phyloP scores from a whole-genome alignment of 2,888 invertebrate genomes.

The Volucella bombylans region DNA sequence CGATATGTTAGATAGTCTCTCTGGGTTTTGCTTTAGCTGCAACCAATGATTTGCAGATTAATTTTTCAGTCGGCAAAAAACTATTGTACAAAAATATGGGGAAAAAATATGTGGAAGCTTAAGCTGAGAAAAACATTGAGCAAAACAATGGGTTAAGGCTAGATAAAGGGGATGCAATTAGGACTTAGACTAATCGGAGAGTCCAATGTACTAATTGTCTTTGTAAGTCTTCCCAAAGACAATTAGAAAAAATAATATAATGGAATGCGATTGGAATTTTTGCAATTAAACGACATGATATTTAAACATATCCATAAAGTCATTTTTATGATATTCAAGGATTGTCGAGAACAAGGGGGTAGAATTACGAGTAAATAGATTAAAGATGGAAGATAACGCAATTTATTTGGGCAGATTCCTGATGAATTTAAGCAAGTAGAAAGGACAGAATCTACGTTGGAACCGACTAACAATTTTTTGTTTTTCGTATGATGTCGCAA shows the following conservation, averaged over 20 bases:
- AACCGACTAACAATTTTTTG: too few relatives aligned
- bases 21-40: conserved; percentile 50
- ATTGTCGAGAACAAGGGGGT: not conserved
- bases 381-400: not conserved
- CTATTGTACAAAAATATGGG: not conserved
- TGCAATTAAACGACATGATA: conserved; percentile 34
- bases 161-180: not conserved
- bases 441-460: too few relatives aligned
- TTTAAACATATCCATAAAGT: conserved; percentile 10
- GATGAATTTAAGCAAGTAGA: too few relatives aligned
- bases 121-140: conserved; percentile 5
- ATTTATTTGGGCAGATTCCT: not conserved
- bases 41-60: conserved; percentile 63
- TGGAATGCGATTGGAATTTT: conserved; percentile 59
- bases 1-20: conserved; percentile 22
- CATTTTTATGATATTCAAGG: not conserved
- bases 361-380: conserved; percentile 8
- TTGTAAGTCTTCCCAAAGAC: conserved; percentile 54
- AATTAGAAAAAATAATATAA: conserved; percentile 43
- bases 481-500: too few relatives aligned
- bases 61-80: conserved; percentile 42
- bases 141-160: conserved; percentile 29
- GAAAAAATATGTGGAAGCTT: conserved; percentile 7
- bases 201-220: conserved; percentile 60
- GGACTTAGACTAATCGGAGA: conserved; percentile 58